These are phyloP conservation scores for Aphelinus atriplicis DNA, from an alignment of 1,140 invertebrate genomes.

Conservation along the genomic window DNA sequence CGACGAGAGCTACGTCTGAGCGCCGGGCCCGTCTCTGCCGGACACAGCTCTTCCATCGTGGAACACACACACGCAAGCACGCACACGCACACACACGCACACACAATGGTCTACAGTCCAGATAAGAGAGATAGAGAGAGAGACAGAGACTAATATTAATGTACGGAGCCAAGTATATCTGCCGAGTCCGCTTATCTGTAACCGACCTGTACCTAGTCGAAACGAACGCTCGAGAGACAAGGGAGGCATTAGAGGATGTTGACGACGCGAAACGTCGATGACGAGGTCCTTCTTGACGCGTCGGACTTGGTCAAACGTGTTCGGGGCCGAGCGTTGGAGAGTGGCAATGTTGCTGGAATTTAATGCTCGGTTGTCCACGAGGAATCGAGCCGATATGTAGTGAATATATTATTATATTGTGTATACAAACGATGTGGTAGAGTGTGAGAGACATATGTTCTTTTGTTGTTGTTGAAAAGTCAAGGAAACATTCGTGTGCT, in stretches of 20 bases:
- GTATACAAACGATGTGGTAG: constrained; percentile 10
- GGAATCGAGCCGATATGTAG: neutral
- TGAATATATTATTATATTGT: constrained; percentile 7
- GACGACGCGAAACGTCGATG: neutral
- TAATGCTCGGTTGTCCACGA: neutral
- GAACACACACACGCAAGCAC: too few relatives aligned
- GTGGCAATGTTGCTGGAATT: too few relatives aligned
- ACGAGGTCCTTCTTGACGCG: constrained; percentile 13
- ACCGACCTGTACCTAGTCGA: constrained; percentile 40
- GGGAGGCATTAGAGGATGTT: constrained; percentile 20
- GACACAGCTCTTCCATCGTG: too few relatives aligned
- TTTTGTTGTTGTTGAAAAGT: constrained; percentile 23
- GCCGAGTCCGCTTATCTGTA: constrained; percentile 31
- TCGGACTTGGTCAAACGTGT: neutral
- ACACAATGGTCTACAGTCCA: too few relatives aligned
- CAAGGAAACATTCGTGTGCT: constrained; percentile 30
- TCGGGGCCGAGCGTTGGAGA: too few relatives aligned
- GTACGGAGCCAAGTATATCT: constrained; percentile 16
- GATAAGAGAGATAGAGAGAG: constrained; percentile 8
- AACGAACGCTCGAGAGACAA: constrained; percentile 17
- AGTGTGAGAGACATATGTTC: constrained; percentile 10
- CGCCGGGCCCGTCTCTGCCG: constrained; percentile 15
- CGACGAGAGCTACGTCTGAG: constrained; percentile 69
- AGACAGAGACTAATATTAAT: constrained; percentile 29
- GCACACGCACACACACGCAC: too few relatives aligned